These are phyloP conservation scores for Trididemnum clinides DNA, from an alignment of 23 tunicate species.

Conservation along the genomic window DNA sequence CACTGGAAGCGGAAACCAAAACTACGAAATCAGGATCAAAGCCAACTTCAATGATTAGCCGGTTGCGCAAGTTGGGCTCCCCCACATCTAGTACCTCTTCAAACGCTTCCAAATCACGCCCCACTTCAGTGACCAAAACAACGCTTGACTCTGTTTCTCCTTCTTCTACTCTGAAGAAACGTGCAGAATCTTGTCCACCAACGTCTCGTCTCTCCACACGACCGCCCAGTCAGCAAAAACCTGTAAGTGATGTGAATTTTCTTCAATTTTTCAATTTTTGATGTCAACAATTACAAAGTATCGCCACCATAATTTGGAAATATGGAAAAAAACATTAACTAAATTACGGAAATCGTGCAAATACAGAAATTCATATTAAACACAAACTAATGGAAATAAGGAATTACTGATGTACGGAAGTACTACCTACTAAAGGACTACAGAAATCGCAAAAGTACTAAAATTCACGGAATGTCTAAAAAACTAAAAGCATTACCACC, in stretches of 20 bases:
- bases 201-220: constrained; percentile 33
- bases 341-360: too few relatives aligned
- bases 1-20: constrained; percentile 12
- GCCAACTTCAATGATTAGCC: constrained; percentile 58
- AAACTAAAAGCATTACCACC: too few relatives aligned
- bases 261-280: too few relatives aligned
- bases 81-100: constrained; percentile 29
- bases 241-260: too few relatives aligned
- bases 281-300: background rate
- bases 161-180: constrained; percentile 34
- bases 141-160: constrained; percentile 32
- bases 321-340: background rate
- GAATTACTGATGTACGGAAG: too few relatives aligned
- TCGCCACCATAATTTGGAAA: background rate
- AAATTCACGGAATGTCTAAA: too few relatives aligned
- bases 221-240: background rate
- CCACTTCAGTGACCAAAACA: constrained; percentile 37
- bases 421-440: too few relatives aligned
- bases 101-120: constrained; percentile 26
- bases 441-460: too few relatives aligned
- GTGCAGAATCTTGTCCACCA: constrained; percentile 72
- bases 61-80: constrained; percentile 61
- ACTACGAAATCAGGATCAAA: constrained; percentile 16
- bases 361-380: too few relatives aligned
- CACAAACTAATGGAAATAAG: too few relatives aligned